phyloP scores from a whole-genome alignment of 2,113 vertebrate species.

The Thinocorus orbignyianus region DNA sequence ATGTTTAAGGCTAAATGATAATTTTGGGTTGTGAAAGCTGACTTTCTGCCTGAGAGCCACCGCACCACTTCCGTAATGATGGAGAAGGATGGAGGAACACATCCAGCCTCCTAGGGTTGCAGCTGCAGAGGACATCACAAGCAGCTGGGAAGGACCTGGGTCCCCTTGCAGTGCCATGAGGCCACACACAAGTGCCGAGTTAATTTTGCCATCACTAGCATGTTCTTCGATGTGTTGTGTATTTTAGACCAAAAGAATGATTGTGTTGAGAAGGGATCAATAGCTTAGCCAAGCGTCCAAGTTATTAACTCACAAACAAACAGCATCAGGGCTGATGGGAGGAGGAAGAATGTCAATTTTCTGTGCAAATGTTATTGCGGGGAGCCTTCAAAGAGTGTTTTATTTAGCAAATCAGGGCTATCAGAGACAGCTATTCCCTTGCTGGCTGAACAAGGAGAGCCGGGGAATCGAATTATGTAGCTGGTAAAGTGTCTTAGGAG shows the following conservation, averaged over 20 bases:
- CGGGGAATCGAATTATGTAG: not conserved
- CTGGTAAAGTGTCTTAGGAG: not conserved
- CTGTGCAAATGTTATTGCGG: constrained; percentile 31
- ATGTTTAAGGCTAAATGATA: not conserved
- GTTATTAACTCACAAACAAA: constrained; percentile 71
- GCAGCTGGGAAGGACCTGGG: not conserved
- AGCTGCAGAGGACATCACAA: not conserved
- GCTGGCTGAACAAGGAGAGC: not conserved
- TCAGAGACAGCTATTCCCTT: not conserved
- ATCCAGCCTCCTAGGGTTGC: rapidly evolving
- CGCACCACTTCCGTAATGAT: not conserved
- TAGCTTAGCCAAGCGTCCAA: constrained; percentile 21
- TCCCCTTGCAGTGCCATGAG: not conserved
- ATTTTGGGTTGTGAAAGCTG: not conserved
- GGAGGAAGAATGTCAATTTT: constrained; percentile 62
- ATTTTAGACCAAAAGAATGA: constrained; percentile 29
- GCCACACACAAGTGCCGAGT: rapidly evolving
- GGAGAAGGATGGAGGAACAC: not conserved
- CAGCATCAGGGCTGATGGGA: not conserved
- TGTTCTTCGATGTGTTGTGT: not conserved
- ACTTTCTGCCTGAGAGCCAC: not conserved
- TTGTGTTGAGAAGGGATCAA: constrained; percentile 35
- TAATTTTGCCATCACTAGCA: not conserved
- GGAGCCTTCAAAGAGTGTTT: constrained; percentile 45
- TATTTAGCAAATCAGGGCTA: constrained; percentile 43